These are phyloP conservation scores for Rosalia funebris DNA, from an alignment of 2,888 invertebrate species.

Conservation along the genomic window DNA sequence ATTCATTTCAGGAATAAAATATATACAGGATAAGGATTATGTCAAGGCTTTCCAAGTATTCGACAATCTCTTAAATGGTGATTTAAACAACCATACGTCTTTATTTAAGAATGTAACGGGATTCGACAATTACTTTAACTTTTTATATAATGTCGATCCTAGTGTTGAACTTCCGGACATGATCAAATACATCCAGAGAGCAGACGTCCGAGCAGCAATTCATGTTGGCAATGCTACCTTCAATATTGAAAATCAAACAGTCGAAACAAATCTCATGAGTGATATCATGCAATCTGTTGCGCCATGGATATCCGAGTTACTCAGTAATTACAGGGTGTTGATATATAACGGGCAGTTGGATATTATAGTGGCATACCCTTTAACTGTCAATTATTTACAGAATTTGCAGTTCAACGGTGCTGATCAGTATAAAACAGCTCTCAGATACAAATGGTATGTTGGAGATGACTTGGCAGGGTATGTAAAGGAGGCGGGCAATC, in stretches of 20 bases:
- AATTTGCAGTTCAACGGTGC: slow-evolving; percentile 76
- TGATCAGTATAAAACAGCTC: slow-evolving; percentile 73
- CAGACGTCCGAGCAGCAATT: slow-evolving; percentile 75
- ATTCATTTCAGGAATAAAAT: slow-evolving; percentile 53
- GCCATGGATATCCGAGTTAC: slow-evolving; percentile 74
- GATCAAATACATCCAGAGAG: slow-evolving; percentile 72
- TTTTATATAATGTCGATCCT: slow-evolving; percentile 70
- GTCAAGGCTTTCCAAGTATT: slow-evolving; percentile 77
- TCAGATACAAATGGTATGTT: slow-evolving; percentile 76
- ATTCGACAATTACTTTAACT: slow-evolving; percentile 81
- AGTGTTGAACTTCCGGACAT: slow-evolving; percentile 66
- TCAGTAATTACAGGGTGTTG: slow-evolving; percentile 76
- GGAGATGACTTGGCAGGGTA: slow-evolving; percentile 79
- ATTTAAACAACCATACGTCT: slow-evolving; percentile 69
- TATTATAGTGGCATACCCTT: slow-evolving; percentile 88
- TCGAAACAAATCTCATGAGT: slow-evolving; percentile 75
- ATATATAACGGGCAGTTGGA: slow-evolving; percentile 93
- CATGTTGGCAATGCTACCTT: slow-evolving; percentile 87
- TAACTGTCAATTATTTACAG: slow-evolving; percentile 82
- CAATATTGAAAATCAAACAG: slow-evolving; percentile 67
- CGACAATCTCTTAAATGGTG: slow-evolving; percentile 77
- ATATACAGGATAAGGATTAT: slow-evolving; percentile 74
- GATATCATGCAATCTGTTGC: slow-evolving; percentile 88
- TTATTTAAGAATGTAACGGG: slow-evolving; percentile 80
- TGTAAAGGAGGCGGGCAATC: slow-evolving; percentile 75